Base-by-base conservation (phyloP, 2,797 vertebrate species). In the Thunnus albacares region DNA sequence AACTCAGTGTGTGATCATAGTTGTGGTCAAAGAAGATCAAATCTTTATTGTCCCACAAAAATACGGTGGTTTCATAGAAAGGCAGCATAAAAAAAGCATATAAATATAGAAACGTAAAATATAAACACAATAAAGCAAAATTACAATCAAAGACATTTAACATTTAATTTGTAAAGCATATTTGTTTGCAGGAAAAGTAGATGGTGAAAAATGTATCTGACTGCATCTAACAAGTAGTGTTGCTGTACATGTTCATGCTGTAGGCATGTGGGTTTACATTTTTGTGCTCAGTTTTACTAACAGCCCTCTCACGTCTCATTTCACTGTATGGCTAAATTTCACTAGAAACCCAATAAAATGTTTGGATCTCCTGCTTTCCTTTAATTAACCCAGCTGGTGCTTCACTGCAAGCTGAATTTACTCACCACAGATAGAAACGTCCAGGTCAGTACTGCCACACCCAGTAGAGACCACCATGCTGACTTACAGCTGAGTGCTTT, bases 391-490 rank as follows among this genome's bases (percentile, higher is more conserved):
- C 66, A 80, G 76, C 77, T 80, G 53, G 24, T 45, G 70, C 47
- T 63, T 68, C 18, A 7, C 55, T 58, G 68, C 12, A 58, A 79
- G 64, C 75, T 76, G 28, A 70, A 63, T 58, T 69, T 26, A n/a
- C 69, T 80, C 75, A 81, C 64, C 75, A 26, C 77, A 77, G 65
- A 87, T 58, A 73, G 62, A 75, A 58, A 57, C 4, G 56, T 85
- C 64, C 71, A 80, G 72, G 81, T 83, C 75, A 12, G 53, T 66
- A 5, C 65, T 38, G 33, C 78, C n/a, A 4, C 62, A 13, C 77
- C 71, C 80, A 79, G 13, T 4, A 26, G 41, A 73, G 90, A 88
- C 86, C 75, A 82, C 74, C 74, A 2, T 70, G 53, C 9, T 64
- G 59, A 76, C 74, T 18, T 52, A 26, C 69, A 86, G 68, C 67